Base-by-base conservation (phyloP, 2,113 vertebrate species). In the Drymodes brunneopygia region DNA sequence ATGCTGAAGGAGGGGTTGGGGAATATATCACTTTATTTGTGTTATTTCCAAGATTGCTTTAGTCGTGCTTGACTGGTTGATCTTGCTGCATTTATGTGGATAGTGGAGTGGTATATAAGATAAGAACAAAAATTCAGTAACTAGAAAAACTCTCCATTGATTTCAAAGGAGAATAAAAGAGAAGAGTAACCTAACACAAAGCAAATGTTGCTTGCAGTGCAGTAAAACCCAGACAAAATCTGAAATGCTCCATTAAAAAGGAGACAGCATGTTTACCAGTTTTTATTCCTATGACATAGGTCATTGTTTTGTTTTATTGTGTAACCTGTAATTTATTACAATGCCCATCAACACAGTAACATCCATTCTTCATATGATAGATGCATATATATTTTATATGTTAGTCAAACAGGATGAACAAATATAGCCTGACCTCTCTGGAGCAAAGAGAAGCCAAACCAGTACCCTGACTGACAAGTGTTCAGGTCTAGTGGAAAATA, bases 181-280 rank as follows among this genome's bases (percentile, higher is more conserved):
- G 42, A 74, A 93, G 72, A 83, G 69, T 81, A 93, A 81, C 72
- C 44, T 94, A 96, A 94, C 57, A 88, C 79, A 96, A 94, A 96
- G 69, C 57, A 94, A 96, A 95, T 95, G 61, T 90, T 92, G 44
- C 72, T 96, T 94, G 25, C 75, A 93, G 53, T 79, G 57, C 53
- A 89, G 74, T 90, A 96, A 91, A 93, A 45, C 24, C 21, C 65
- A 71, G 77, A 73, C 50, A 69, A 95, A 93, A 90, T 92, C 80
- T 84, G 82, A 90, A 95, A 90, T 92, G 51, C 53, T 90, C 33
- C 53, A 79, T 86, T 61, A 92, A 93, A 90, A 81, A 16, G 36
- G 84, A 95, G 65, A 53, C 40, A 88, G 45, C 22, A 8, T 78
- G 45, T 84, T 96, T 96, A 74, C 48, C 48, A 57, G 13, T 73